These are phyloP conservation scores for Scolopax bukidnonensis DNA, from an alignment of 2,797 vertebrate species.

Conservation along the genomic window DNA sequence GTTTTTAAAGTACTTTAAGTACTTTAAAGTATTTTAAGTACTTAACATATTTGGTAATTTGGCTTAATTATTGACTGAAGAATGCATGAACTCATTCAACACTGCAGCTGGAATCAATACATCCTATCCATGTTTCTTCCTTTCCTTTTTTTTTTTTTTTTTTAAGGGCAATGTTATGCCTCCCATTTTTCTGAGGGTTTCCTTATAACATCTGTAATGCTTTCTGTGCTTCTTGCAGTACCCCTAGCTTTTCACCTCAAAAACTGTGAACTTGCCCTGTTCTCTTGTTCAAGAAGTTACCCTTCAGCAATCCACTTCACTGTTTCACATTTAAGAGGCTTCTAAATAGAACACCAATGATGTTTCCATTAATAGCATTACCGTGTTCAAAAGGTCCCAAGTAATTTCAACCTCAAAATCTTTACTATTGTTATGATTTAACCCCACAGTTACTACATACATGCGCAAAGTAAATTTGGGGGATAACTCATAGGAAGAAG, in stretches of 20 bases:
- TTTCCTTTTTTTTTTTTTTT: background rate
- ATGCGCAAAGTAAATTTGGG: background rate
- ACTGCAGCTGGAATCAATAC: background rate
- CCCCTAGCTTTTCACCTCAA: background rate
- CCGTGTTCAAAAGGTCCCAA: background rate
- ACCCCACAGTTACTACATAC: background rate
- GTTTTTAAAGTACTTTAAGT: no score
- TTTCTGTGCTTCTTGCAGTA: background rate
- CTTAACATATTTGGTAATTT: background rate
- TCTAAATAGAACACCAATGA: background rate
- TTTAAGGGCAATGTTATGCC: accelerated
- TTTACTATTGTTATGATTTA: background rate
- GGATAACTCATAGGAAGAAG: background rate
- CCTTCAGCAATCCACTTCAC: background rate
- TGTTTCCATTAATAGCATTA: background rate
- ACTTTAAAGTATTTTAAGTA: no score
- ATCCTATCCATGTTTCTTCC: background rate
- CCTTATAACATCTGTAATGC: background rate
- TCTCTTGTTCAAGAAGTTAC: background rate
- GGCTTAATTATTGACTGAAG: background rate
- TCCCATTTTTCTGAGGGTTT: background rate
- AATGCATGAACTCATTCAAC: background rate
- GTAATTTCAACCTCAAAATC: background rate
- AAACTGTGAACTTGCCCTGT: background rate
- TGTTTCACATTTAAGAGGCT: background rate